Percentiles rank a stretch among this genome's conserved stretches.
Conservation (phyloP, 2,888 invertebrate species). For the Caenorhabditis afra region DNA sequence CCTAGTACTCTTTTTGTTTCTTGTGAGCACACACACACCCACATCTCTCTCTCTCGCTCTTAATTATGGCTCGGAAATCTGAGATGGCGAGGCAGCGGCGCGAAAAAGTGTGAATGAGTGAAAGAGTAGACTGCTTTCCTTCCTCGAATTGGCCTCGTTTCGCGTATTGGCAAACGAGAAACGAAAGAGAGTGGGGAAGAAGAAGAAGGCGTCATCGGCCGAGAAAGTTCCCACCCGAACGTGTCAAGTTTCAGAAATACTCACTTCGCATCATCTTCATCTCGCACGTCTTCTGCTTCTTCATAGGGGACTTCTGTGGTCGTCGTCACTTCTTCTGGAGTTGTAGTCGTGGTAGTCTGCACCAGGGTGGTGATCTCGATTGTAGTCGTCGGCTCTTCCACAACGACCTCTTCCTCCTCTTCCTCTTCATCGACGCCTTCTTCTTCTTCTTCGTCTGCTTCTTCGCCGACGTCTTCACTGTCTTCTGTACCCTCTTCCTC, state of each 20-base stretch:
- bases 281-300: constrained; percentile 17
- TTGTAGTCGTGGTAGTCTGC: neutral
- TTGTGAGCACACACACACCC: constrained; percentile 20
- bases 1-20: neutral
- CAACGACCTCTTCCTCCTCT: constrained; percentile 10
- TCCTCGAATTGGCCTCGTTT: constrained; percentile 6
- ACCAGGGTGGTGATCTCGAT: constrained; percentile 3
- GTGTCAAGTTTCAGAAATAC: constrained; percentile 42
- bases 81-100: constrained; percentile 2
- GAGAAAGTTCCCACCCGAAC: constrained; percentile 7
- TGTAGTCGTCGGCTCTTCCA: constrained; percentile 17
- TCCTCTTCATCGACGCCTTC: constrained; percentile 39
- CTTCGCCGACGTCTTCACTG: neutral
- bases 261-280: constrained; percentile 25
- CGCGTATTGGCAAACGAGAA: neutral
- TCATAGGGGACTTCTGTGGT: constrained; percentile 30
- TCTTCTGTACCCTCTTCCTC: constrained; percentile 9
- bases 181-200: neutral
- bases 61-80: constrained; percentile 11
- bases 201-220: neutral
- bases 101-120: neutral
- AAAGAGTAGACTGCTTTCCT: neutral
- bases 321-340: constrained; percentile 23
- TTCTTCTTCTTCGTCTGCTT: constrained; percentile 23
- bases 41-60: constrained; percentile 14